phyloP scores from a whole-genome alignment of 2,797 vertebrate genomes.

The Gadopsis marmoratus region DNA sequence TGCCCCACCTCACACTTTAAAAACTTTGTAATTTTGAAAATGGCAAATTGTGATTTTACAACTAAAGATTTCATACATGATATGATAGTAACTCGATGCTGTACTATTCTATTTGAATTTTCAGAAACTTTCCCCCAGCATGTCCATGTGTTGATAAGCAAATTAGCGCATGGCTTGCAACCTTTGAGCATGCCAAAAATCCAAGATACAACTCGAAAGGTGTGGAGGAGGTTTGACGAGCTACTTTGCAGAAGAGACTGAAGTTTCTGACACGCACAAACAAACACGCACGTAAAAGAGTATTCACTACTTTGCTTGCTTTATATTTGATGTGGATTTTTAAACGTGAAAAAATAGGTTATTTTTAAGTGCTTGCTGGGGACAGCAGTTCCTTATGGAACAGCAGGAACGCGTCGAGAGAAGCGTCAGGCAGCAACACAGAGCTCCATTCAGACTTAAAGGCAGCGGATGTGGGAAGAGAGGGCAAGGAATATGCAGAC shows the following conservation, averaged over 20 bases:
- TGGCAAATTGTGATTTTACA: background rate
- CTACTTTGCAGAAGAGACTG: background rate
- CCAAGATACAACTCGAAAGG: background rate
- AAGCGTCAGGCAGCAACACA: conserved; percentile 23
- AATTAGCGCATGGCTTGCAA: background rate
- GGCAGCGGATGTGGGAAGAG: conserved; percentile 16
- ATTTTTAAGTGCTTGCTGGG: conserved; percentile 41
- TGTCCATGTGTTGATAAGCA: background rate
- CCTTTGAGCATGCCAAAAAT: background rate
- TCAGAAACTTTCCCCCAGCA: background rate
- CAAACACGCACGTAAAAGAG: background rate
- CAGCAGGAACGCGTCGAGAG: background rate
- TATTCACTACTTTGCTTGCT: conserved; percentile 2
- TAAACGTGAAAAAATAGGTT: conserved; percentile 19
- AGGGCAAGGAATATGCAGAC: conserved; percentile 1
- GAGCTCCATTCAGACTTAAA: conserved; percentile 28
- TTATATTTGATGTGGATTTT: conserved; percentile 48
- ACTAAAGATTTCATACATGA: background rate
- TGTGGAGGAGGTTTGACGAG: background rate
- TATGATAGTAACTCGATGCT: background rate
- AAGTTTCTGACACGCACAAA: conserved; percentile 5
- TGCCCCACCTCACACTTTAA: background rate
- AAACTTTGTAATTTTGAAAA: background rate
- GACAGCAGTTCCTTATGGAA: conserved; percentile 20
- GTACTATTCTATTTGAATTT: background rate